Base-by-base conservation (phyloP, 2,113 vertebrate genomes). In the Dromas ardeola region DNA sequence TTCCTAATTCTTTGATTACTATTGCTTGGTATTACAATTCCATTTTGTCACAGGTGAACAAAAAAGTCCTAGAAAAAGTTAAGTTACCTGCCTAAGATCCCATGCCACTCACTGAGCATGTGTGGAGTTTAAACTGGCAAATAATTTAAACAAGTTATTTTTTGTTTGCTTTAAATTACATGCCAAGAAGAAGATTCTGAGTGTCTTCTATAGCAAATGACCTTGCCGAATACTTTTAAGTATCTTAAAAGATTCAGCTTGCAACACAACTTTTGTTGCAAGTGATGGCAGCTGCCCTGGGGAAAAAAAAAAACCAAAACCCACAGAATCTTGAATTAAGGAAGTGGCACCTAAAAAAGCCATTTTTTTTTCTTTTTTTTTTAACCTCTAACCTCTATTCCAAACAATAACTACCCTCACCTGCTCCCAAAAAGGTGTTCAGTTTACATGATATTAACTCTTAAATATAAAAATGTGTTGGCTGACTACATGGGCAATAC, bases 1-100 rank as follows among this genome's bases (percentile, higher is more conserved):
- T 92, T 88, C 45, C 94, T 91, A 82, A 91, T 74, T 88, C 82
- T 97, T 95, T 86, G 36, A 95, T 95, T 90, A 69, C 78, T 92
- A 73, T 87, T 93, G 81, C 88, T 91, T 80, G 69, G 53, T 93
- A 90, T 95, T 87, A 87, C 81, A 95, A 86, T 79, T 93, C 81
- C 19, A 4, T 81, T 91, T 87, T 85, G 91, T 53, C 92, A 92
- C 86, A 96, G 62, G 73, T 92, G 55, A 98, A 81, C 65, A 91
- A 81, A 93, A 94, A 95, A 63, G 23, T 67, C 72, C 93, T 90
- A 93, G 62, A 93, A 94, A 91, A 95, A 73, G 15, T 42, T 59
- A 69, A 88, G 65, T 96, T 90, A 96, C 45, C 69, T 83, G 81
- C 71, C 93, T 92, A 78, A 92, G 83, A 88, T 95, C 86, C 79